Evolutionary conservation across 2,113 vertebrate species (phyloP).

Genomic region (Urocolius indicus): DNA sequence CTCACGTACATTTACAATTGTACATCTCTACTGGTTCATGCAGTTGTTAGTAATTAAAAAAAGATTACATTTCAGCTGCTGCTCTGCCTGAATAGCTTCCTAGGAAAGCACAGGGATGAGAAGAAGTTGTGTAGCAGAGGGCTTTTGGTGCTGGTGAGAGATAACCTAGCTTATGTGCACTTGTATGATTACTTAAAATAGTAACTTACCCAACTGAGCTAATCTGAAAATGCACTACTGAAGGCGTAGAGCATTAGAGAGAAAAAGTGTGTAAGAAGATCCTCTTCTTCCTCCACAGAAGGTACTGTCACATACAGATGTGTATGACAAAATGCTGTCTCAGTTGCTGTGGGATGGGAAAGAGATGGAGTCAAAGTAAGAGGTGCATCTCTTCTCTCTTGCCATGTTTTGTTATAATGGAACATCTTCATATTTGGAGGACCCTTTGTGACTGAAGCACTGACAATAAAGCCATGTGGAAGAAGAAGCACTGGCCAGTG

Average conservation of each 20-base stretch:
- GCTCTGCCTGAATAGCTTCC: background rate
- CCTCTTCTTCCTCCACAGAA: background rate
- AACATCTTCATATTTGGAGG: background rate
- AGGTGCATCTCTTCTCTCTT: background rate
- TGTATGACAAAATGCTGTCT: background rate
- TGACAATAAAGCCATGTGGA: background rate
- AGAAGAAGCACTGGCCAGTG: background rate
- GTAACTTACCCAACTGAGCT: background rate
- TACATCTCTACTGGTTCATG: background rate
- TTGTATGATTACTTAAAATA: background rate
- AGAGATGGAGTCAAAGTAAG: background rate
- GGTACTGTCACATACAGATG: background rate
- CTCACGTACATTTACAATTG: background rate
- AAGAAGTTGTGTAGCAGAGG: slow-evolving; percentile 18
- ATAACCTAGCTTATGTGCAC: background rate
- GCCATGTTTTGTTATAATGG: background rate
- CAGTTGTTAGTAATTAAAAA: slow-evolving; percentile 22
- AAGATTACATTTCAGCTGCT: slow-evolving; percentile 5
- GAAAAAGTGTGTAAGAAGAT: background rate
- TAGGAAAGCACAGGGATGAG: background rate
- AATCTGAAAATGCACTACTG: background rate
- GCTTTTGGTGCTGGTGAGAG: background rate
- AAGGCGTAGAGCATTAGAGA: background rate
- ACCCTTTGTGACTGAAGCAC: background rate
- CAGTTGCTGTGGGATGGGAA: background rate